Conservation (phyloP, 1,140 invertebrate species). For the Drosophila bocki region DNA sequence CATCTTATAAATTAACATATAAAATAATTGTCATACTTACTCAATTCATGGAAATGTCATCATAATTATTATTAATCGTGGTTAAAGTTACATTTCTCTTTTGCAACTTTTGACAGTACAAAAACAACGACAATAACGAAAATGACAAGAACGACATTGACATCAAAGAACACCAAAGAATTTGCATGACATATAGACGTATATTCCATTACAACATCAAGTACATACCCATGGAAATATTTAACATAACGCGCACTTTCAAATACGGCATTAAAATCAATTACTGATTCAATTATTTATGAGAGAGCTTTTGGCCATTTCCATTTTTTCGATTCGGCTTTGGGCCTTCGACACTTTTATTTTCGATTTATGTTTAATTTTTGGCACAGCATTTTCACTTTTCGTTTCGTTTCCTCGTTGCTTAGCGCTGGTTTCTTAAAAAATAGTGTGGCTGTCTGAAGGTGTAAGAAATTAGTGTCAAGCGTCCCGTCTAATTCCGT, state of each 20-base stretch:
- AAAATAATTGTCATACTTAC: slow-evolving; percentile 57
- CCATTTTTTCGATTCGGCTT: slow-evolving; percentile 9
- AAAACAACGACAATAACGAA: slow-evolving; percentile 51
- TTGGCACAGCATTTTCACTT: slow-evolving; percentile 71
- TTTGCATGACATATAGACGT: slow-evolving; percentile 67
- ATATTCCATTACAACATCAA: slow-evolving; percentile 85
- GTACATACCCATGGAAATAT: slow-evolving; percentile 76
- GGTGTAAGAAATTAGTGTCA: slow-evolving; percentile 2
- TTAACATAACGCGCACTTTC: slow-evolving; percentile 50
- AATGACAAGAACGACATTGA: slow-evolving; percentile 50
- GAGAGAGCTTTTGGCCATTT: slow-evolving; percentile 23
- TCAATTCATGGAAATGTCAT: slow-evolving; percentile 19
- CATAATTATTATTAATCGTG: slow-evolving; percentile 17
- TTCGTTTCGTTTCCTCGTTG: slow-evolving; percentile 31
- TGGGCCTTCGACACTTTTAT: slow-evolving; percentile 37
- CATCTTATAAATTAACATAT: not conserved
- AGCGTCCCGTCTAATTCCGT: not conserved
- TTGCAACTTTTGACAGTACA: slow-evolving; percentile 20
- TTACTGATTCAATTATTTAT: slow-evolving; percentile 45
- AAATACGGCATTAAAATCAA: slow-evolving; percentile 33
- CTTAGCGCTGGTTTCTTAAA: slow-evolving; percentile 30
- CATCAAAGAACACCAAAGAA: slow-evolving; percentile 71
- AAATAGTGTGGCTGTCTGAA: slow-evolving; percentile 48
- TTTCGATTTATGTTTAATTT: slow-evolving; percentile 38
- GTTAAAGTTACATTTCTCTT: slow-evolving; percentile 7